Base-by-base conservation (phyloP, 2,888 invertebrate species). In the Hoplodrina blanda region DNA sequence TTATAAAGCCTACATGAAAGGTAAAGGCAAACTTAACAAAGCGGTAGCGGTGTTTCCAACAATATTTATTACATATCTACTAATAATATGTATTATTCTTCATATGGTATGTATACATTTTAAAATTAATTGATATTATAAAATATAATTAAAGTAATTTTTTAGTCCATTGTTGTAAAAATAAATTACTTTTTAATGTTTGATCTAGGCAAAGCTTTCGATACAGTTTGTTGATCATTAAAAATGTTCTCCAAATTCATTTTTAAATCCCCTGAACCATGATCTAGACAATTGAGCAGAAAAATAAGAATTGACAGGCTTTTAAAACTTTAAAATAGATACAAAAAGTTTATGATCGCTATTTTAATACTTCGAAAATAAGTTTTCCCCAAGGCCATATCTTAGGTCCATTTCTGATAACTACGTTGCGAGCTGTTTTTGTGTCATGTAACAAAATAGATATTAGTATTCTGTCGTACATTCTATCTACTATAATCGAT, bases 1-100 rank as follows among this genome's bases (percentile, higher is more conserved):
- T 64, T 69, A 62, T 59, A 63, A 54, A 67, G 63, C 61, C 61
- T 52, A 54, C 37, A 62, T 61, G 44, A 33, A 66, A 69, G 63
- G 55, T 46, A 70, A 55, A 52, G 54, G 25, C 61, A 7, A 41
- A 37, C 19, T 8, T 1, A 56, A 61, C 10, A 37, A 11, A 54
- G 73, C 61, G 73, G 54, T 13, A 62, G 68, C 56, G 57, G 52
- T 33, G 54, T 65, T 37, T 30, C 1, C 33, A 25, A 0, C 15
- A 10, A 46, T 37, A 50, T 20, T 2, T 46, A 17, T 11, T 46
- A 17, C 17, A 46, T 46, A 13, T 17, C 17, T 15, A 5, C 5
- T 46, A 46, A 3, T 17, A 44, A 30, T 33, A 33, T 33, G 7
- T 37, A 37, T 8, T 5, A 37, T 37, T 37, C 7, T 37, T 37